Conservation (phyloP, 2,888 invertebrate genomes). For the Drosophila barbarae region DNA sequence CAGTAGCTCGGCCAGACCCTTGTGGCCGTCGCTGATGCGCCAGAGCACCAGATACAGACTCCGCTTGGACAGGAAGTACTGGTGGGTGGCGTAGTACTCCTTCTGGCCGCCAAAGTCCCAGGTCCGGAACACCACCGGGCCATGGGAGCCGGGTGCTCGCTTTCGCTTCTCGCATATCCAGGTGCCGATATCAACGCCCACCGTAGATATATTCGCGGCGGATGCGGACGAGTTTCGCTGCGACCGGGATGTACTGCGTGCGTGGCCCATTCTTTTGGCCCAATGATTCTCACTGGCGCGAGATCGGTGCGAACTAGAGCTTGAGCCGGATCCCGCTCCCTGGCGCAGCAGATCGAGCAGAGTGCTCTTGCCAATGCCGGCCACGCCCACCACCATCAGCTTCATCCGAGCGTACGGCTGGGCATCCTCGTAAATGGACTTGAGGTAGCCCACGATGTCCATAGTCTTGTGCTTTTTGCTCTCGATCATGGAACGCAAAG, state of each 20-base stretch:
- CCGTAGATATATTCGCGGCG: slow-evolving; percentile 89
- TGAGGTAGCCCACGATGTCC: slow-evolving; percentile 94
- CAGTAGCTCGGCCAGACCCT: slow-evolving; percentile 92
- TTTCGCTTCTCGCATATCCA: slow-evolving; percentile 94
- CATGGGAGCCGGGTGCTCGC: slow-evolving; percentile 86
- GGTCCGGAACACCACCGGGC: slow-evolving; percentile 94
- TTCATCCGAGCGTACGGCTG: slow-evolving; percentile 97
- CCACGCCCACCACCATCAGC: slow-evolving; percentile 96
- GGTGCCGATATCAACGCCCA: slow-evolving; percentile 98
- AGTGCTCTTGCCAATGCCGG: slow-evolving; percentile 93
- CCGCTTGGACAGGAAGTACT: slow-evolving; percentile 97
- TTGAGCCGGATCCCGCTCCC: slow-evolving; percentile 83
- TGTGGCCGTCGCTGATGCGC: slow-evolving; percentile 94
- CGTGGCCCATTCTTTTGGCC: slow-evolving; percentile 97
- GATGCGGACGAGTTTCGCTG: slow-evolving; percentile 81
- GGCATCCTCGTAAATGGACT: slow-evolving; percentile 93
- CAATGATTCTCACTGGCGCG: slow-evolving; percentile 86
- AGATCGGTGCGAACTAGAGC: slow-evolving; percentile 84
- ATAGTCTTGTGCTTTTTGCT: slow-evolving; percentile 96
- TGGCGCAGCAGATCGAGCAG: slow-evolving; percentile 92
- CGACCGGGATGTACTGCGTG: slow-evolving; percentile 87
- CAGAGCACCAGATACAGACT: slow-evolving; percentile 97
- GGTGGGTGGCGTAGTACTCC: slow-evolving; percentile 99
- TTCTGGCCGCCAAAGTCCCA: slow-evolving; percentile 99
- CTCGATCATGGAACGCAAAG: slow-evolving; percentile 93